Conservation (phyloP, 2,888 invertebrate genomes). For the Margaritifera margaritifera region DNA sequence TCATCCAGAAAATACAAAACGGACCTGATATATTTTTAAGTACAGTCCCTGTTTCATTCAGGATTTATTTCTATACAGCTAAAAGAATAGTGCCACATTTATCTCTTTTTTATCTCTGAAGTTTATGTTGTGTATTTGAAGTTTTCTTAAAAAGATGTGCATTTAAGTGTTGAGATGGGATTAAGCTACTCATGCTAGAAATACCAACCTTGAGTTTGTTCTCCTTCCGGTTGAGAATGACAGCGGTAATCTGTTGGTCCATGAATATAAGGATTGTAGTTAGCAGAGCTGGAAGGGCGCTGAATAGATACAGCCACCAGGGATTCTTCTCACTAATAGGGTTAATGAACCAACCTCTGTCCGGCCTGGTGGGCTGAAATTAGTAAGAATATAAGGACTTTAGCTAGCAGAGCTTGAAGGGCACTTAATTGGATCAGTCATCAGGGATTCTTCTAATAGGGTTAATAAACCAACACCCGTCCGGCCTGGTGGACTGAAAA, state of each 20-base stretch:
- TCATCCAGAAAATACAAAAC: too few relatives aligned
- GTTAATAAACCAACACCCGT: slow-evolving; percentile 65
- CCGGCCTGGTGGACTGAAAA: slow-evolving; percentile 56
- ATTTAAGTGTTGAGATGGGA: too few relatives aligned
- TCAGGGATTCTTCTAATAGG: slow-evolving; percentile 77
- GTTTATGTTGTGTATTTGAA: too few relatives aligned
- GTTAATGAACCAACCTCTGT: slow-evolving; percentile 66
- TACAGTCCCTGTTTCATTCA: too few relatives aligned
- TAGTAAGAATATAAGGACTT: slow-evolving; percentile 83
- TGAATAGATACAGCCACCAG: slow-evolving; percentile 86
- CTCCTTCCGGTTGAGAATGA: slow-evolving; percentile 98
- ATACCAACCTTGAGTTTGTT: slow-evolving; percentile 80
- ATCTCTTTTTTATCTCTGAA: too few relatives aligned
- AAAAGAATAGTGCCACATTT: too few relatives aligned
- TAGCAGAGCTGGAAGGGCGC: slow-evolving; percentile 89
- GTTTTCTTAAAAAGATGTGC: too few relatives aligned
- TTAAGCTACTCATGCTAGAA: not conserved
- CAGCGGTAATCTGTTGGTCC: slow-evolving; percentile 99
- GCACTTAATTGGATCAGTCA: slow-evolving; percentile 88
- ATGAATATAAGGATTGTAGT: slow-evolving; percentile 98
- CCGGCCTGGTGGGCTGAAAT: slow-evolving; percentile 57
- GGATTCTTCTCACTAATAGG: slow-evolving; percentile 75
- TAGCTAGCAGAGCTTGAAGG: slow-evolving; percentile 92
- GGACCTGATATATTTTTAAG: too few relatives aligned
- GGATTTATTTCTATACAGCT: too few relatives aligned